A percentile compares a stretch with the other conserved stretches of the same genome.
phyloP scores from a whole-genome alignment of 2,797 vertebrate species.

The Coreius guichenoti region DNA sequence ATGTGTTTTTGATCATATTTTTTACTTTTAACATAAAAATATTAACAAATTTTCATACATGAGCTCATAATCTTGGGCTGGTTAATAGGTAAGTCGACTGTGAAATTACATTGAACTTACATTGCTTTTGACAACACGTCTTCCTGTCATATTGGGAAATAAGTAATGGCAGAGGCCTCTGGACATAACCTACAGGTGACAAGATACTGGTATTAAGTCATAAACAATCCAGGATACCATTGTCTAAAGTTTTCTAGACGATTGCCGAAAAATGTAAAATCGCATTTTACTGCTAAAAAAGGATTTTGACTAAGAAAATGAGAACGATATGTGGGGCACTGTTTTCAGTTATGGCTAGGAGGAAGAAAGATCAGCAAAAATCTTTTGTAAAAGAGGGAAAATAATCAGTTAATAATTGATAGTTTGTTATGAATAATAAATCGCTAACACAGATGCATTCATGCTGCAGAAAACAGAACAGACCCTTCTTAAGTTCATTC shows the following conservation, averaged over 20 bases:
- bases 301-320: conserved; percentile 59
- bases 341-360: conserved; percentile 63
- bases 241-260: neutral
- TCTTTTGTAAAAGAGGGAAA: conserved; percentile 68
- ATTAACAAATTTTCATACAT: neutral
- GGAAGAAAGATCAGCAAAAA: conserved; percentile 54
- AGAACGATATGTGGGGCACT: conserved; percentile 65
- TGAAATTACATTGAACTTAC: neutral
- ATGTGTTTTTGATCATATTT: neutral
- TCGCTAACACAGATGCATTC: conserved; percentile 79
- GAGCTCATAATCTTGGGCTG: neutral
- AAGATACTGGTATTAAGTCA: conserved; percentile 23
- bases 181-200: conserved; percentile 26
- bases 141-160: conserved; percentile 10
- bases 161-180: neutral
- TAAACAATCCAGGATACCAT: neutral
- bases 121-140: neutral
- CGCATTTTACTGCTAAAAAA: neutral
- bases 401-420: conserved; percentile 79
- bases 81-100: neutral
- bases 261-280: neutral
- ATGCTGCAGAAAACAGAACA: conserved; percentile 64
- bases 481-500: conserved; percentile 75
- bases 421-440: conserved; percentile 75
- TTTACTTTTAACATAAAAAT: neutral